Conservation (phyloP, 2,888 invertebrate species). For the Orthosia cruda region DNA sequence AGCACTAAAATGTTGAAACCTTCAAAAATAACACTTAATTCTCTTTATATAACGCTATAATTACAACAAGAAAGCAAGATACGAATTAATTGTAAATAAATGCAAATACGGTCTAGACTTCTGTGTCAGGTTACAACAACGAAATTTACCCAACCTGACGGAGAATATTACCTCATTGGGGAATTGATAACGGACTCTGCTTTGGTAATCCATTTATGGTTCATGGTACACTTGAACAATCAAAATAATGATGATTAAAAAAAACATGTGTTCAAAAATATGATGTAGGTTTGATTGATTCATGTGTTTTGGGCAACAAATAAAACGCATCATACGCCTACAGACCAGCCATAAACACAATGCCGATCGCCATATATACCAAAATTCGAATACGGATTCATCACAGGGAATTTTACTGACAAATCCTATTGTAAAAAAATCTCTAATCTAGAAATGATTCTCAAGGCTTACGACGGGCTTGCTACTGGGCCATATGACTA, state of each 20-base stretch:
- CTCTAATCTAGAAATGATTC: conserved; percentile 18
- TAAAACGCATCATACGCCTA: conserved; percentile 12
- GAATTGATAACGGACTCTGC: conserved; percentile 27
- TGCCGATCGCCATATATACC: neutral
- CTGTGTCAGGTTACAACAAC: conserved; percentile 52
- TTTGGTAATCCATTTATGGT: neutral
- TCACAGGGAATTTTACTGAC: neutral
- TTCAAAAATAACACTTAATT: conserved; percentile 27
- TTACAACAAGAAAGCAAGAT: conserved; percentile 51
- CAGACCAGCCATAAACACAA: neutral
- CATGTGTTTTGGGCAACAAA: neutral
- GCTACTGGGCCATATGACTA: neutral
- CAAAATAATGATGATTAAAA: neutral
- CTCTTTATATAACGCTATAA: conserved; percentile 56
- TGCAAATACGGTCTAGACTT: conserved; percentile 69
- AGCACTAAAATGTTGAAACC: conserved; percentile 12
- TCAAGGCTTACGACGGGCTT: neutral
- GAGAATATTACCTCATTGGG: conserved; percentile 43
- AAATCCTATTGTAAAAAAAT: neutral
- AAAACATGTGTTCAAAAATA: neutral
- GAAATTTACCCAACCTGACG: conserved; percentile 39
- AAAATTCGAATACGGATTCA: neutral
- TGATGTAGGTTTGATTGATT: neutral
- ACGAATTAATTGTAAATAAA: conserved; percentile 63
- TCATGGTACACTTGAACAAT: neutral